Conservation (phyloP, 1,140 invertebrate species). For the Carposina sasakii region DNA sequence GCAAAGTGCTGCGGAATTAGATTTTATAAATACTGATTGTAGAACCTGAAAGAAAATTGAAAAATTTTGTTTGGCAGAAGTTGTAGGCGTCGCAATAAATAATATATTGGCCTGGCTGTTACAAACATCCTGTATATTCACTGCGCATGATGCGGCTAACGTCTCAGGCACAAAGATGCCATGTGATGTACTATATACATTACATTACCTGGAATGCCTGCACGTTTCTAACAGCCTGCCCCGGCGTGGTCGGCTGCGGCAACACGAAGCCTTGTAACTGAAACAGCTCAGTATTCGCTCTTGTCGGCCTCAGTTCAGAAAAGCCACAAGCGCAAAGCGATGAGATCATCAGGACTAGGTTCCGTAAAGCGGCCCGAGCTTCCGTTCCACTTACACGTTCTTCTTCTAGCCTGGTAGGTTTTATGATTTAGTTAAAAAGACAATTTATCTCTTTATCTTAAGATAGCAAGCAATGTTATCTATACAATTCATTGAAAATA, state of each 20-base stretch:
- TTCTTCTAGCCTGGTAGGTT: slow-evolving; percentile 63
- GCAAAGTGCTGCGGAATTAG: slow-evolving; percentile 87
- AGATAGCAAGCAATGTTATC: too few species aligned
- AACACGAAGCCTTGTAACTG: slow-evolving; percentile 94
- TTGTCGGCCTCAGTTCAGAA: slow-evolving; percentile 88
- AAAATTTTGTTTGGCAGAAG: too few species aligned
- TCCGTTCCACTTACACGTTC: slow-evolving; percentile 81
- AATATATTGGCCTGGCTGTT: too few species aligned
- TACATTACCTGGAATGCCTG: slow-evolving; percentile 90
- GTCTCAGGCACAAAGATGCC: too few species aligned
- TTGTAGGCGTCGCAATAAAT: too few species aligned
- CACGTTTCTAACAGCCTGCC: slow-evolving; percentile 92
- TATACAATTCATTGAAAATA: too few species aligned
- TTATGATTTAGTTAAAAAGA: too few species aligned
- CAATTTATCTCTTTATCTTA: too few species aligned
- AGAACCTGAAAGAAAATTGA: too few species aligned
- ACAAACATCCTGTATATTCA: too few species aligned
- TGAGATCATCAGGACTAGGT: slow-evolving; percentile 93
- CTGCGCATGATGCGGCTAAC: too few species aligned
- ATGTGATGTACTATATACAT: too few species aligned
- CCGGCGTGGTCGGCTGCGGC: slow-evolving; percentile 91
- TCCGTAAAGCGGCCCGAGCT: slow-evolving; percentile 91
- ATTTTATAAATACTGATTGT: slow-evolving; percentile 94
- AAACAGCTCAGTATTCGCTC: slow-evolving; percentile 91
- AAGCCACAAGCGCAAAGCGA: slow-evolving; percentile 96